Evolutionary conservation across 1,140 invertebrate genomes (phyloP), one percentile per base, ranked within the genome.

Genomic region (Drosophila funebris): DNA sequence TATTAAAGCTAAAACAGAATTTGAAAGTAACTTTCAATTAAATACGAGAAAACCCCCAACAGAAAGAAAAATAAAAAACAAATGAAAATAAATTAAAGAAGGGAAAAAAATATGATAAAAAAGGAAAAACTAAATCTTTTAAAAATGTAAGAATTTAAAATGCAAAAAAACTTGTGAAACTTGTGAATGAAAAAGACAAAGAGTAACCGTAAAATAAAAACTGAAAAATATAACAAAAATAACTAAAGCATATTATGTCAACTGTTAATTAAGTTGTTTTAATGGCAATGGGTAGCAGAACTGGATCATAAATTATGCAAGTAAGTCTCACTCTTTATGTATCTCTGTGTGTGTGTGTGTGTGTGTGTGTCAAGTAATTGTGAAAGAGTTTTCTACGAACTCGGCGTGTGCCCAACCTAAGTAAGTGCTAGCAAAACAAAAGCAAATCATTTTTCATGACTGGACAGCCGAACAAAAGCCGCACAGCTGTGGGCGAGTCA

Each of bases 1-100:
- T 89, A 88, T 83, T 73, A 80, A 80, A 74, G 70, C 84, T 77
- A 88, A 77, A 63, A 85, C 52, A 73, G 54, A 78, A 71, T 64
- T 87, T 79, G 76, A 89, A 89, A 89, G 76, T 84, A 89, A 88
- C 83, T 87, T 89, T 88, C 73, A 88, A 88, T 77, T 80, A 89
- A 84, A 84, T 80, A 84, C 60, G 60, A 89, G 64, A 64, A 76
- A 72, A 76, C 75, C 72, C 39, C 62, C 13, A 60, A 68, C 13
- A 60, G 64, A 70, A 52, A 44, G 39, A 14, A 43, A 52, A 58
- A 27, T 27, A 27, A 27, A 5, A 27, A 4, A n/a, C n/a, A n/a
- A n/a, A n/a, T n/a, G n/a, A n/a, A 27, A 27, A 27, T 3, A 27
- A 5, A 27, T 4, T 6, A 18, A 36, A 37, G 62, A 37, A 6